Evolutionary conservation across 2,797 vertebrate species (phyloP).

Genomic region (Lepus oiostolus): DNA sequence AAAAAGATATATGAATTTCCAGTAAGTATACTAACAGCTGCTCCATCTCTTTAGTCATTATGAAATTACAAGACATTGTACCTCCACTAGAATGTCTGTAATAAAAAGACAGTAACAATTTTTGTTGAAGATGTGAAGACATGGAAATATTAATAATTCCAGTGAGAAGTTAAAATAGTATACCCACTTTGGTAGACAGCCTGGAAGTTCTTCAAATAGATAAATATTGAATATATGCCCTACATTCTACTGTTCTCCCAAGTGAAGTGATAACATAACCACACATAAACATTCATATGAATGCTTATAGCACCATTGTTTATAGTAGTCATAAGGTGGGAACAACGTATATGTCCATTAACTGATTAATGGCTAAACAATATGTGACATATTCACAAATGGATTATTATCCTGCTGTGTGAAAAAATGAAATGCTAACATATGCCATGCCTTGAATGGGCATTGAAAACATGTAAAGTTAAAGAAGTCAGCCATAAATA

Average conservation of each 20-base stretch:
- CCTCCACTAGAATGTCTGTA: neutral
- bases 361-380: too few relatives aligned
- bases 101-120: neutral
- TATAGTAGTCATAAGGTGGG: neutral
- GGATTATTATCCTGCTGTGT: neutral
- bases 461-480: neutral
- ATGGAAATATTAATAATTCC: neutral
- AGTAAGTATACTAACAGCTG: neutral
- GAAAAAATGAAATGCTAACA: neutral
- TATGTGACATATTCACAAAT: neutral
- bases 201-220: neutral
- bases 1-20: neutral
- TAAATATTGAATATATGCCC: neutral
- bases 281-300: neutral
- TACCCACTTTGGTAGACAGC: neutral
- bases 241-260: neutral
- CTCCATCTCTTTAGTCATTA: neutral
- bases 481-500: neutral
- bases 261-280: too few relatives aligned
- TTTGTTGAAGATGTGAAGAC: neutral
- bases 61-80: neutral
- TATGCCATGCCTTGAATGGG: neutral
- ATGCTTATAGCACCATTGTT: neutral
- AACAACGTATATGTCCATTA: too few relatives aligned
- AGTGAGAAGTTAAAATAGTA: neutral